Percentiles rank a stretch among this genome's conserved stretches.
Evolutionary conservation across 2,888 invertebrate species (phyloP).

Genomic region (Drosophila longiperda): DNA sequence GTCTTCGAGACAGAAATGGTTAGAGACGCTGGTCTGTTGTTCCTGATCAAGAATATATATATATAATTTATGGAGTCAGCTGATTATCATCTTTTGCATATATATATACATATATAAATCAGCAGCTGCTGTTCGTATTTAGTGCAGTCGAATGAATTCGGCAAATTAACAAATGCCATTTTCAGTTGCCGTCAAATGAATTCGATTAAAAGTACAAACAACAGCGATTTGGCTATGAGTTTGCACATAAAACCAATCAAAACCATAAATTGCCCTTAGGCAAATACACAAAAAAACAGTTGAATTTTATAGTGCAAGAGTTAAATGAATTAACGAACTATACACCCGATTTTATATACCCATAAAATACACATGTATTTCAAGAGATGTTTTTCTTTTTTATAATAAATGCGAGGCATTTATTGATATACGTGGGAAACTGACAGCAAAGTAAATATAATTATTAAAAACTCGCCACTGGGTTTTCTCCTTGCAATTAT

Average conservation of each 20-base stretch:
- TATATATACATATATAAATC: neutral
- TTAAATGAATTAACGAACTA: neutral
- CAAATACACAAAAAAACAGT: neutral
- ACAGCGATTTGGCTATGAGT: slow-evolving; percentile 12
- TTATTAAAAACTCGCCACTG: neutral
- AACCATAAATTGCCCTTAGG: slow-evolving; percentile 31
- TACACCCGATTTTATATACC: neutral
- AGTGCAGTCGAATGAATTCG: slow-evolving; percentile 15
- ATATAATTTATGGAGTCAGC: neutral
- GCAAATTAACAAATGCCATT: neutral
- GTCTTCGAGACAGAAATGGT: neutral
- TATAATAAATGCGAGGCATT: too few species aligned
- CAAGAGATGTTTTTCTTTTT: too few species aligned
- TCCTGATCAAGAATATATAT: neutral
- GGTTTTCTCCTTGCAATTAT: neutral
- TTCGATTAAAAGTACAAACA: slow-evolving; percentile 4
- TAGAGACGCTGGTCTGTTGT: neutral
- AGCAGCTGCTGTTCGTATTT: slow-evolving; percentile 16
- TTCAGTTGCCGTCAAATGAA: slow-evolving; percentile 1
- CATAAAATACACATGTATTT: too few species aligned
- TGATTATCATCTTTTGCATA: neutral
- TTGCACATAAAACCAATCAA: slow-evolving; percentile 27
- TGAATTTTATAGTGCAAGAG: neutral
- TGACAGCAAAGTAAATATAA: neutral
- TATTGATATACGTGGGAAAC: neutral